These are phyloP conservation scores for Drosophila aff. DNA, from an alignment of 1,140 invertebrate genomes.

Conservation along the genomic window DNA sequence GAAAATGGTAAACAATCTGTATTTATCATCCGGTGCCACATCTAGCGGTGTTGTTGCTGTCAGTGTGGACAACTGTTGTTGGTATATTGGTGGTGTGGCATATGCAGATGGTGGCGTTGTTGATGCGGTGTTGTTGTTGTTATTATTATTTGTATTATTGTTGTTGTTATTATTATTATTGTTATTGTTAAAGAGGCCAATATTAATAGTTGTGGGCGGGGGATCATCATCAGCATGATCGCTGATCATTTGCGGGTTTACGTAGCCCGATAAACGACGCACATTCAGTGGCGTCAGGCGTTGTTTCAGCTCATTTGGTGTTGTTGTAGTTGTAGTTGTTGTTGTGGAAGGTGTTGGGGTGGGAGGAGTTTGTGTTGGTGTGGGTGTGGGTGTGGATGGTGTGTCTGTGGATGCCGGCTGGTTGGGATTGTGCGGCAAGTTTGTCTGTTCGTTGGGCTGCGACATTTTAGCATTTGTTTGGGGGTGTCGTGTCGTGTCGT, in stretches of 20 bases:
- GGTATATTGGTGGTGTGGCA: conserved; percentile 71
- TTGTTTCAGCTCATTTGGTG: conserved; percentile 73
- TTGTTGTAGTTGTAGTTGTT: conserved; percentile 15
- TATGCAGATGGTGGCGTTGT: conserved; percentile 70
- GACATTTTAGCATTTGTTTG: conserved; percentile 72
- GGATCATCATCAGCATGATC: conserved; percentile 57
- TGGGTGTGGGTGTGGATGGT: conserved; percentile 12
- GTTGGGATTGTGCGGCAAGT: conserved; percentile 51
- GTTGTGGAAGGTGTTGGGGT: conserved; percentile 42
- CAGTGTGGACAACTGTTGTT: conserved; percentile 76
- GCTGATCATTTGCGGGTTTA: conserved; percentile 52
- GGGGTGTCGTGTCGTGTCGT: conserved; percentile 37
- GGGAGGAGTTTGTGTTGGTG: conserved; percentile 16
- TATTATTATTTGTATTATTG: conserved; percentile 34
- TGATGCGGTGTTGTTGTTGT: conserved; percentile 67
- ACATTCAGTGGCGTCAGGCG: conserved; percentile 70
- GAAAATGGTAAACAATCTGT: conserved; percentile 84
- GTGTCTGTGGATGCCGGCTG: conserved; percentile 27
- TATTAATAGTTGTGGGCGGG: conserved; percentile 59
- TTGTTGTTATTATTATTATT: conserved; percentile 55
- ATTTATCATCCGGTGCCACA: conserved; percentile 80
- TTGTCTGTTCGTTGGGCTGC: conserved; percentile 65
- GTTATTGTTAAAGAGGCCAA: conserved; percentile 53
- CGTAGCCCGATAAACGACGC: conserved; percentile 62
- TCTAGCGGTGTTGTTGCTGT: conserved; percentile 78